Evolutionary conservation across 2,888 invertebrate genomes (phyloP), one percentile per base, ranked within the genome.

Genomic region (Theretra japonica): DNA sequence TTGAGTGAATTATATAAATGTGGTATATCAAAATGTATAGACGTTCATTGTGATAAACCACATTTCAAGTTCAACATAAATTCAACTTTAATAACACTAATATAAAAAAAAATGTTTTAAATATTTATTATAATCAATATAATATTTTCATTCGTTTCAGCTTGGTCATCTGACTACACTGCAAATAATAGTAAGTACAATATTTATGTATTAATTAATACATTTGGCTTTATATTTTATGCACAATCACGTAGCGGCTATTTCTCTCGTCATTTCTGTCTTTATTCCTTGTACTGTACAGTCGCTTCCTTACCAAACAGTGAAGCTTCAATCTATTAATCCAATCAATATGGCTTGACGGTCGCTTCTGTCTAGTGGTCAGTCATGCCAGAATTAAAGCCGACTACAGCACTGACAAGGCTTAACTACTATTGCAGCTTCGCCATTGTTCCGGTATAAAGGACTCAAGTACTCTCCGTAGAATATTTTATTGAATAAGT

Each of bases 331-430:
- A 23, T 57, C 28, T 21, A 30, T 33, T 33, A 60, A 30, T 33
- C 60, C n/a, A 17, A 30, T 60, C 30, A n/a, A 33, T 60, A 59
- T 33, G 28, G 60, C 30, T 60, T 60, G 21, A 33, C n/a, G 28
- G 6, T 28, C 28, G 59, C 2, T 11, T 41, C 17, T 19, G 19
- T 59, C 19, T 30, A 19, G 19, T 57, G 23, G 19, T 7, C 30
- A 28, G 19, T 28, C 30, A 59, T 30, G 59, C 19, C 19, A 19
- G 25, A 28, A 19, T 59, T 59, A 19, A 59, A 28, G 19, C 30
- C 30, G 23, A 11, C 25, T 59, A 59, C 30, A 59, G 30, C 28
- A 59, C 59, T 59, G 59, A 59, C 28, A 59, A 19, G 59, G 19
- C 59, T 59, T 59, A 59, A n/a, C 28, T 17, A 19, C 30, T 30